phyloP scores from a whole-genome alignment of 2,113 vertebrate species.

The Brevimyrus niger region DNA sequence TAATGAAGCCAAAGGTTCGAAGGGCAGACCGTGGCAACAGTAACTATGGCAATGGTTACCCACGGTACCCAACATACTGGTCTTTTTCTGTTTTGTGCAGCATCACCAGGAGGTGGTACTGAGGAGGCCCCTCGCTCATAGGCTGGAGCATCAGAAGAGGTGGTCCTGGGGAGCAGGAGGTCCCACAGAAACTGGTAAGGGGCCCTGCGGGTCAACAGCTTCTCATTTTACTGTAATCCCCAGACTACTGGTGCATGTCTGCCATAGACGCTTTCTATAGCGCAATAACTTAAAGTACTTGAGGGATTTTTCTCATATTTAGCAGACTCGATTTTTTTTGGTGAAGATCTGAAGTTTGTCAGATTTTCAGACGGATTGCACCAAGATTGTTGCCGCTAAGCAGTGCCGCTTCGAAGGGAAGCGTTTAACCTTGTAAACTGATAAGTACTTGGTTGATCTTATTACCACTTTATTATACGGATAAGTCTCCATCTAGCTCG shows the following conservation, averaged over 20 bases:
- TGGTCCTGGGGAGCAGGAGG: constrained; percentile 78
- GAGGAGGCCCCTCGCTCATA: constrained; percentile 69
- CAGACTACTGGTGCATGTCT: neutral
- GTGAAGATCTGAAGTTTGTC: neutral
- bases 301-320: neutral
- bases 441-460: neutral
- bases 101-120: constrained; percentile 76
- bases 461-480: neutral
- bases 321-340: neutral
- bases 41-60: neutral
- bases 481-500: neutral
- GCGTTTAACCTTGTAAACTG: neutral
- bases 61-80: neutral
- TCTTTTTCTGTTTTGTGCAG: constrained; percentile 46
- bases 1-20: neutral
- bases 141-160: constrained; percentile 79
- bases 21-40: neutral
- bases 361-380: neutral
- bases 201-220: neutral
- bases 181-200: constrained; percentile 66
- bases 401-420: neutral
- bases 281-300: neutral
- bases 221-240: neutral
- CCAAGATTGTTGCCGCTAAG: neutral
- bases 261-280: neutral